A percentile compares a stretch with the other conserved stretches of the same genome.
These are phyloP conservation scores for Procapra przewalskii DNA, from an alignment of 2,113 vertebrate species.

Conservation along the genomic window DNA sequence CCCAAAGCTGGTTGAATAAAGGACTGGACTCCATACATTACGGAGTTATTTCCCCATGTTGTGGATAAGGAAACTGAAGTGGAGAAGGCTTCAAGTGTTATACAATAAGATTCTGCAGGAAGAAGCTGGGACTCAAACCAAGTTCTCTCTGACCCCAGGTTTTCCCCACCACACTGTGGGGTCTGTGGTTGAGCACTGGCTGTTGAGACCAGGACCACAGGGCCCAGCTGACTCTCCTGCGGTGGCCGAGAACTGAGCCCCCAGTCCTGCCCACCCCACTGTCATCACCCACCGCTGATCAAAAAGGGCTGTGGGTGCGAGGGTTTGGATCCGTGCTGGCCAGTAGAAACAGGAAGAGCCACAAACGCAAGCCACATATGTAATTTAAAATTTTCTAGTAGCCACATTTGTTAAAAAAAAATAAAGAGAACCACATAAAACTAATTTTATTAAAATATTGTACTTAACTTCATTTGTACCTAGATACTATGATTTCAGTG, in stretches of 20 bases:
- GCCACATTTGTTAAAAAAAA: not conserved
- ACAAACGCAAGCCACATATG: not conserved
- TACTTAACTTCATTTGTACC: not conserved
- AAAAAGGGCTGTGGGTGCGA: not conserved
- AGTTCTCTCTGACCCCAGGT: not conserved
- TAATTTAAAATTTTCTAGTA: not conserved
- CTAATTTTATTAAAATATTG: not conserved
- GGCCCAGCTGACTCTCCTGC: not conserved
- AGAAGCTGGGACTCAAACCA: not conserved
- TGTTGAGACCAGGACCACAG: not conserved
- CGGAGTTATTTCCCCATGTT: not conserved
- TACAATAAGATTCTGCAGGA: not conserved
- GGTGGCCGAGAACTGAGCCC: not conserved
- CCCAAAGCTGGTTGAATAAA: not conserved
- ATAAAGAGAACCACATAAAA: not conserved
- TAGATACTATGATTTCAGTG: not conserved
- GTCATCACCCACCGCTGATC: not conserved
- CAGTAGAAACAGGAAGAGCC: not conserved
- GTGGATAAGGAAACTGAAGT: not conserved
- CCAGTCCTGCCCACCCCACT: not conserved
- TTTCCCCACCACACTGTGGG: not conserved
- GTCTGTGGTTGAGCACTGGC: conserved; percentile 13
- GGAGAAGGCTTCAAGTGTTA: not conserved
- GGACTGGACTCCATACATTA: not conserved
- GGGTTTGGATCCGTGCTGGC: not conserved